These are phyloP conservation scores for Sebastes reedi DNA, from an alignment of 2,797 vertebrate genomes.

Conservation along the genomic window DNA sequence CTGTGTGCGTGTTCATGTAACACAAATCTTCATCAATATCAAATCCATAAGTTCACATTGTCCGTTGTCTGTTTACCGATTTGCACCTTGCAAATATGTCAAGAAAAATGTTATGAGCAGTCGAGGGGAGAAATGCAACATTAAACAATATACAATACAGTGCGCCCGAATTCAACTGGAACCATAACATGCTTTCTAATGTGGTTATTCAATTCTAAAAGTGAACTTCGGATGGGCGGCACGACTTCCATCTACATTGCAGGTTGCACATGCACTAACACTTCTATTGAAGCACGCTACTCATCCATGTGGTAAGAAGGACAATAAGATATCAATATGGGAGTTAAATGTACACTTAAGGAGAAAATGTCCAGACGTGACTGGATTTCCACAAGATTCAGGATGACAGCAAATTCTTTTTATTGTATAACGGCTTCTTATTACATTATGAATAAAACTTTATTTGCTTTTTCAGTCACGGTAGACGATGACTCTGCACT, in stretches of 20 bases:
- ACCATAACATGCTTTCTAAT: not conserved
- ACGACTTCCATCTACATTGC: not conserved
- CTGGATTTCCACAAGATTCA: slow-evolving; percentile 28
- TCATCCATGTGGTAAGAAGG: not conserved
- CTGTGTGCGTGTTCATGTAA: not conserved
- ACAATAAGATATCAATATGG: slow-evolving; percentile 6
- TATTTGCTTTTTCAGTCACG: slow-evolving; percentile 62
- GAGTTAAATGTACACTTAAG: slow-evolving; percentile 23
- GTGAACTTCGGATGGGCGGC: not conserved
- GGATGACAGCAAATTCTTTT: slow-evolving; percentile 44
- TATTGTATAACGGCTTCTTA: slow-evolving; percentile 53
- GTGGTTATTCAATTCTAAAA: not conserved
- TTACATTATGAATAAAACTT: slow-evolving; percentile 64
- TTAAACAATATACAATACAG: too few species aligned
- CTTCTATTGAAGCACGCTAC: not conserved
- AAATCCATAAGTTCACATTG: too few species aligned
- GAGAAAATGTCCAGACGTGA: slow-evolving; percentile 28
- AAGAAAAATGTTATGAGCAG: too few species aligned
- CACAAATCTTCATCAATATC: too few species aligned
- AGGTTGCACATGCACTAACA: not conserved
- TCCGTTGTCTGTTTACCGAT: too few species aligned
- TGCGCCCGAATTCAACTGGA: too few species aligned
- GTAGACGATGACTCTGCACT: slow-evolving; percentile 55
- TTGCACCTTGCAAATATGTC: too few species aligned
- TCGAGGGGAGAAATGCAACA: too few species aligned